Evolutionary conservation across 2,888 invertebrate species (phyloP).

Genomic region (Parochlus steinenii): DNA sequence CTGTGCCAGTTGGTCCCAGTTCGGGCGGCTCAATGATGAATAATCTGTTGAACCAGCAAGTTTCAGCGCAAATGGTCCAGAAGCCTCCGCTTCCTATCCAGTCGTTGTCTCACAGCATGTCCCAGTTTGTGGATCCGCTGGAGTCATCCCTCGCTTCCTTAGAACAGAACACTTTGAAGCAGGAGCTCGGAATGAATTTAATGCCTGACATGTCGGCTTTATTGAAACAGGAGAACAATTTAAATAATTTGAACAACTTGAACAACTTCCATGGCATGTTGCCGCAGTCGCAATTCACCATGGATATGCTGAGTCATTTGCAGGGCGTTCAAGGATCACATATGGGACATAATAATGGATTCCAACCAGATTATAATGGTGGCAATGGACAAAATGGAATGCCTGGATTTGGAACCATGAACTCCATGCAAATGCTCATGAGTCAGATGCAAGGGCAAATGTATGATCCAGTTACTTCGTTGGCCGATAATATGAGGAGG

Average conservation of each 20-base stretch:
- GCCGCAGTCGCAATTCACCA: neutral
- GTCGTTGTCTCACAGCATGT: constrained; percentile 15
- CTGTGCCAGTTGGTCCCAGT: constrained; percentile 28
- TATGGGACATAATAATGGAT: constrained; percentile 29
- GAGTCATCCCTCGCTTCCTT: constrained; percentile 54
- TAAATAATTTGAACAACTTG: too few species aligned
- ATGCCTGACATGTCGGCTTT: constrained; percentile 4
- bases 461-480: neutral
- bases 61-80: neutral
- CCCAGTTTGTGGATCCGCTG: constrained; percentile 44
- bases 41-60: constrained; percentile 1
- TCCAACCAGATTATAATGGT: constrained; percentile 11
- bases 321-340: neutral
- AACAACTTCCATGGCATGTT: too few species aligned
- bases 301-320: neutral
- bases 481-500: constrained; percentile 13
- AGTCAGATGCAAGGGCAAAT: too few species aligned
- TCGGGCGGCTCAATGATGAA: too few species aligned
- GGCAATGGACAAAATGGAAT: constrained; percentile 3
- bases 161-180: constrained; percentile 31
- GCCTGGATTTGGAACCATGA: neutral
- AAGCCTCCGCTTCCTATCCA: constrained; percentile 2
- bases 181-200: constrained; percentile 2
- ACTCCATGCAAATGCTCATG: too few species aligned
- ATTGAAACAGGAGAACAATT: too few species aligned